These are phyloP conservation scores for Apeira syringaria DNA, from an alignment of 2,888 invertebrate genomes.

Conservation along the genomic window DNA sequence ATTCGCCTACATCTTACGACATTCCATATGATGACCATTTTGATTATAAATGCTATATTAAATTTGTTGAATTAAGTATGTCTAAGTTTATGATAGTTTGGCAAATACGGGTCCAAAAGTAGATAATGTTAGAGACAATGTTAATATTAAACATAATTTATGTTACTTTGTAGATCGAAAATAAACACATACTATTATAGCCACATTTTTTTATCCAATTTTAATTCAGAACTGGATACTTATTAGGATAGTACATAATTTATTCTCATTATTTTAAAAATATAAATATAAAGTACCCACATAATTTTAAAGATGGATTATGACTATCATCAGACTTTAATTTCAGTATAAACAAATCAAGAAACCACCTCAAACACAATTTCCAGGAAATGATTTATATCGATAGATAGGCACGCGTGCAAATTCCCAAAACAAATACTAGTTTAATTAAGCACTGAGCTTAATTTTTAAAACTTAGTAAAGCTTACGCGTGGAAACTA, in stretches of 20 bases:
- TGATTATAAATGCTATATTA: not conserved
- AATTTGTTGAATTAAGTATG: constrained; percentile 10
- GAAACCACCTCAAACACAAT: too few relatives aligned
- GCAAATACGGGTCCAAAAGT: constrained; percentile 25
- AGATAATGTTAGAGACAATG: constrained; percentile 18
- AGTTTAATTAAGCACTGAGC: constrained; percentile 10
- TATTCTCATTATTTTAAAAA: constrained; percentile 5
- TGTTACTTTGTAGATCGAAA: constrained; percentile 10
- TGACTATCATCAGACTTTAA: too few relatives aligned
- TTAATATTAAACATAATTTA: constrained; percentile 21
- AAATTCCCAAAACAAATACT: constrained; percentile 1
- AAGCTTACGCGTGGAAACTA: not conserved
- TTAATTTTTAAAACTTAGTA: constrained; percentile 12
- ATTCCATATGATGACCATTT: constrained; percentile 11
- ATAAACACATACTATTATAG: constrained; percentile 12
- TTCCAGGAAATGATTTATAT: too few relatives aligned
- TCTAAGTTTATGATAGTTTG: constrained; percentile 20
- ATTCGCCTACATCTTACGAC: constrained; percentile 11
- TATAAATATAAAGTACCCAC: constrained; percentile 1
- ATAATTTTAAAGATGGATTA: too few relatives aligned
- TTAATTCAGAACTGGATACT: constrained; percentile 10
- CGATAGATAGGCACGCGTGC: too few relatives aligned
- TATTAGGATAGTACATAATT: constrained; percentile 12
- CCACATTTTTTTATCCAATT: constrained; percentile 6
- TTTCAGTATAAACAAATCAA: too few relatives aligned